Evolutionary conservation across 2,888 invertebrate species (phyloP), one percentile per base, ranked within the genome.

Genomic region (Ditylenchus weischeri): DNA sequence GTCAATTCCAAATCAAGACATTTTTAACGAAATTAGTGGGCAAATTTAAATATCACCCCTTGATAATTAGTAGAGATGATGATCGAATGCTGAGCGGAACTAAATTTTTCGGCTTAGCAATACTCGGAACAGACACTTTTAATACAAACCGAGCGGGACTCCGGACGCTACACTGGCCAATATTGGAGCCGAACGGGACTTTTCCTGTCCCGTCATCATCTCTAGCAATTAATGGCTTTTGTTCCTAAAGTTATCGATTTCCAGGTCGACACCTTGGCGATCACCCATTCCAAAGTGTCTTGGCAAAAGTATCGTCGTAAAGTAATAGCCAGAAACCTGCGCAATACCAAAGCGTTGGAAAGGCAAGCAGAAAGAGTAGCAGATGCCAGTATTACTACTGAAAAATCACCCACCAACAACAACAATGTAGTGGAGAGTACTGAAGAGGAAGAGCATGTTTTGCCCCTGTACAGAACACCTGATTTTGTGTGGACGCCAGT

Each of bases 401-500:
- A 94, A 94, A 84, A 95, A 96, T 86, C 94, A 95, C 84, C 95
- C 95, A 85, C 92, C 93, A 36, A 21, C 29, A 47, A 54, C 54
- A 64, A 29, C 59, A 64, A 54, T 38, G 43, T 58, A 48, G 51
- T 54, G 10, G n/a, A 48, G 36, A 35, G 36, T 5, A 49, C 0
- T 13, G 43, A 43, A 43, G 43, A 43, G 43, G 64, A 18, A 11
- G 35, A 23, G 29, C 15, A 48, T 29, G 43, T 64, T 2, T 43
- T 57, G 35, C 43, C 66, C 19, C 36, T 66, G 43, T 66, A 98
- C 86, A 88, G 98, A 75, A 98, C 99, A 84, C 98, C 98, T 35
- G 98, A 98, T 86, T 99, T 99, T 86, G 91, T 93, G 80, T 99
- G 98, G 98, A 98, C 96, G 0, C 92, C 92, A 85, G 92, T 99